Conservation (phyloP, 2,113 vertebrate genomes). For the Ochotona curzoniae region DNA sequence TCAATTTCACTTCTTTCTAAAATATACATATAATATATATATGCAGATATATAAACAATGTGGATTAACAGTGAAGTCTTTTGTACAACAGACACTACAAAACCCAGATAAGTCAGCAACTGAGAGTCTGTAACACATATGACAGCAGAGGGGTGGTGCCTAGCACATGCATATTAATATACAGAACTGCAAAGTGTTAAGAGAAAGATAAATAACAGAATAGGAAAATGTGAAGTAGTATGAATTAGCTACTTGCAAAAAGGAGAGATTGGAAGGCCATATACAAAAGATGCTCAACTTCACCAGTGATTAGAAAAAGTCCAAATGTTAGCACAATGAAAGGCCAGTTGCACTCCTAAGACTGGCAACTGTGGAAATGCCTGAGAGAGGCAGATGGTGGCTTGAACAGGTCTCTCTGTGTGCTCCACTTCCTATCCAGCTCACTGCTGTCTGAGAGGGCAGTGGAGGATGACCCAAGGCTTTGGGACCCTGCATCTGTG, state of each 20-base stretch:
- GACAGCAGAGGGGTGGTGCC: not conserved
- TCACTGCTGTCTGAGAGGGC: too few relatives aligned
- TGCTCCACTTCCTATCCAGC: too few relatives aligned
- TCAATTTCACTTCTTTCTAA: constrained; percentile 38
- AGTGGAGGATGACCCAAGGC: too few relatives aligned
- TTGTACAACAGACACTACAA: not conserved
- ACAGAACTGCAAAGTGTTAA: not conserved
- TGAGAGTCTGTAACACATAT: not conserved
- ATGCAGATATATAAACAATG: not conserved
- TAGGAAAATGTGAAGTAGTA: not conserved
- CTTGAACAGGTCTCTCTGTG: not conserved
- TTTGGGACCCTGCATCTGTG: too few relatives aligned
- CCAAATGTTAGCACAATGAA: not conserved
- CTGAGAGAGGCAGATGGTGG: not conserved
- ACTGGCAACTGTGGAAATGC: not conserved
- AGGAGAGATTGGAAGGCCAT: not conserved
- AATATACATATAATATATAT: too few relatives aligned
- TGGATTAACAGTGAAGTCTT: constrained; percentile 56
- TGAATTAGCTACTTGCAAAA: not conserved
- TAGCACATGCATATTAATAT: not conserved
- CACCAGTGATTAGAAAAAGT: not conserved
- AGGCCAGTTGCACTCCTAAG: not conserved
- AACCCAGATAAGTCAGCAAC: not conserved
- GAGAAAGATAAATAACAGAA: not conserved
- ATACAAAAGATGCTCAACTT: not conserved